Evolutionary conservation across 2,888 invertebrate genomes (phyloP).

Genomic region (Epistrophe eligans): DNA sequence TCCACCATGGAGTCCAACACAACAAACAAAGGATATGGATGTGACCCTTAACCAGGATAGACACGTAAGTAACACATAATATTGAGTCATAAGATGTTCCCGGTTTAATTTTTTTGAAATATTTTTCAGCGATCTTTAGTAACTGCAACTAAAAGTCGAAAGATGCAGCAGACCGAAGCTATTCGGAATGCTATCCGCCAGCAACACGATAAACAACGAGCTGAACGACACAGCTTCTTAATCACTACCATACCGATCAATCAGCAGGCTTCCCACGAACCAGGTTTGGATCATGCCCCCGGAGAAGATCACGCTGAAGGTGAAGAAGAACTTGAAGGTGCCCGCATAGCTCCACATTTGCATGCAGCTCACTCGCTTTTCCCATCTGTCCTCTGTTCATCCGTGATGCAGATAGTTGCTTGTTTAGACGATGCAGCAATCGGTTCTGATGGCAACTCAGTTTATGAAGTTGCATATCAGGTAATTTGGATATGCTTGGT

Average conservation of each 20-base stretch:
- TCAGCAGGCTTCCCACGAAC: constrained; percentile 97
- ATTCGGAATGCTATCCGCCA: constrained; percentile 97
- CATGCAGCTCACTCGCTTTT: constrained; percentile 97
- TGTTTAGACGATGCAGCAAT: constrained; percentile 98
- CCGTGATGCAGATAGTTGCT: constrained; percentile 97
- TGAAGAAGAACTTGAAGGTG: constrained; percentile 88
- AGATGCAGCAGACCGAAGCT: constrained; percentile 99
- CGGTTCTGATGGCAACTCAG: constrained; percentile 96
- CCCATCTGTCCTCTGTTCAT: constrained; percentile 97
- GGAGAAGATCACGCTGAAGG: constrained; percentile 95
- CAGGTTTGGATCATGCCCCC: constrained; percentile 92
- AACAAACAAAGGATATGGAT: constrained; percentile 99
- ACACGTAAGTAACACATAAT: constrained; percentile 87
- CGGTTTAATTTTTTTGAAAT: background rate
- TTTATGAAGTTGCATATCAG: constrained; percentile 98
- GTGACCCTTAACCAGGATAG: constrained; percentile 99
- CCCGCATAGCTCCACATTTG: constrained; percentile 91
- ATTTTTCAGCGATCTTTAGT: constrained; percentile 92
- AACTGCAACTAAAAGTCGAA: constrained; percentile 98
- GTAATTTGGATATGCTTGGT: constrained; percentile 99
- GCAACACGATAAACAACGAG: constrained; percentile 96
- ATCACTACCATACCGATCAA: constrained; percentile 98
- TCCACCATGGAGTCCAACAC: constrained; percentile 99
- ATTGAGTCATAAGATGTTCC: background rate
- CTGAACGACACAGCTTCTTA: constrained; percentile 97